Conservation (phyloP, 2,113 vertebrate genomes). For the Antennarius striatus region DNA sequence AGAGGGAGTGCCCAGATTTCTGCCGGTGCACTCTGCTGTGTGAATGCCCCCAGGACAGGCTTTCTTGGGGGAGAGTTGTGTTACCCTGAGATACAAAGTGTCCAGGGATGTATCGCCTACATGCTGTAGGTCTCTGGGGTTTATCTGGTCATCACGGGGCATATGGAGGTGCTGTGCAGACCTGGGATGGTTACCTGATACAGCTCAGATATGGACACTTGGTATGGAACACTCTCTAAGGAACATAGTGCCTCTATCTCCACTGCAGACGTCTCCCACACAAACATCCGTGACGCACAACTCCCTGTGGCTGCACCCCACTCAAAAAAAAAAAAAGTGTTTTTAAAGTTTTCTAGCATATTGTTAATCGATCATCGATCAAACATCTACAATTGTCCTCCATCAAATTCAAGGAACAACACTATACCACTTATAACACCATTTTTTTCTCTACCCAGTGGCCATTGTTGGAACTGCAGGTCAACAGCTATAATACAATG, state of each 20-base stretch:
- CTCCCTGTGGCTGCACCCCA: background rate
- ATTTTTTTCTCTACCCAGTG: background rate
- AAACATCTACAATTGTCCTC: background rate
- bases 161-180: slow-evolving; percentile 23
- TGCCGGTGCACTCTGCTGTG: slow-evolving; percentile 28
- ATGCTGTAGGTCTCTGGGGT: slow-evolving; percentile 35
- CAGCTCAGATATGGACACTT: slow-evolving; percentile 11
- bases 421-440: too few relatives aligned
- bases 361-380: too few relatives aligned
- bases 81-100: slow-evolving; percentile 35
- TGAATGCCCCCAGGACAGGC: slow-evolving; percentile 41
- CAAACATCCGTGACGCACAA: background rate
- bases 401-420: background rate
- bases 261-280: background rate
- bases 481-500: too few relatives aligned
- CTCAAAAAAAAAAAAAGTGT: too few relatives aligned
- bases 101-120: slow-evolving; percentile 15
- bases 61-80: slow-evolving; percentile 24
- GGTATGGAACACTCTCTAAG: background rate
- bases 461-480: background rate
- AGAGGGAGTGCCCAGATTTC: slow-evolving; percentile 57
- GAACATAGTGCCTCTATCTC: background rate
- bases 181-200: slow-evolving; percentile 11
- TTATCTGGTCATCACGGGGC: slow-evolving; percentile 32
- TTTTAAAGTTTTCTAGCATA: background rate